phyloP scores from a whole-genome alignment of 2,113 vertebrate species.

The Ophiodon elongatus region DNA sequence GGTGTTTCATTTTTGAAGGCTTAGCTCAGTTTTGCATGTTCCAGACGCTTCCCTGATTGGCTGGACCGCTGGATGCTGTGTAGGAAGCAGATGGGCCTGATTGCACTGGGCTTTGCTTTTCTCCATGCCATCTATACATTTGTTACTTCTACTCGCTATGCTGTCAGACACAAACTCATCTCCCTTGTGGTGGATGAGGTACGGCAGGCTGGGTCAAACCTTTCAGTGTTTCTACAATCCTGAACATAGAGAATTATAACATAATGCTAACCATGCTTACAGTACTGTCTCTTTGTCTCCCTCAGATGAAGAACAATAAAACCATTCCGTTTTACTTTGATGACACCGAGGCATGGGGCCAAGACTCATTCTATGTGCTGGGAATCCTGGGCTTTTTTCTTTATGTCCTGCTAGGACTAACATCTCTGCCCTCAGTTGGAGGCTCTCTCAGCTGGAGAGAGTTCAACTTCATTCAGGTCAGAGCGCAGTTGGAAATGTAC shows the following conservation, averaged over 20 bases:
- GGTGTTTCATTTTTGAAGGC: background rate
- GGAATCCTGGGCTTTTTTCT: conserved; percentile 93
- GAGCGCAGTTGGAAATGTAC: conserved; percentile 33
- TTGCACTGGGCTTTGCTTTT: conserved; percentile 89
- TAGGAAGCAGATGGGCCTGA: conserved; percentile 93
- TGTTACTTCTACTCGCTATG: conserved; percentile 80
- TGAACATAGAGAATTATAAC: background rate
- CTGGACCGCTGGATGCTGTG: conserved; percentile 95
- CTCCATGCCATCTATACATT: conserved; percentile 91
- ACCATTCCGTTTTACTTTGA: conserved; percentile 81
- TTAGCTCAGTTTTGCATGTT: background rate
- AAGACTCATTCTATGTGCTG: conserved; percentile 86
- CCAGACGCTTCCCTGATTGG: conserved; percentile 90
- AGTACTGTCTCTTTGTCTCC: conserved; percentile 23
- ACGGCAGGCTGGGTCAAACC: conserved; percentile 7
- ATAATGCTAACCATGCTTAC: background rate
- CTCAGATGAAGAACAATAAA: conserved; percentile 84
- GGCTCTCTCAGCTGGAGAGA: conserved; percentile 94
- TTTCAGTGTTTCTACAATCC: conserved; percentile 1
- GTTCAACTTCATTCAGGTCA: conserved; percentile 82
- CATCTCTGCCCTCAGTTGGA: conserved; percentile 94
- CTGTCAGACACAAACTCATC: conserved; percentile 67
- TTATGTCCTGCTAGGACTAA: conserved; percentile 92
- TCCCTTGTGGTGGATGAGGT: conserved; percentile 65
- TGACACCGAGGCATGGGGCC: conserved; percentile 81